These are phyloP conservation scores for Myripristis murdjan DNA, from an alignment of 2,797 vertebrate species.

Conservation along the genomic window DNA sequence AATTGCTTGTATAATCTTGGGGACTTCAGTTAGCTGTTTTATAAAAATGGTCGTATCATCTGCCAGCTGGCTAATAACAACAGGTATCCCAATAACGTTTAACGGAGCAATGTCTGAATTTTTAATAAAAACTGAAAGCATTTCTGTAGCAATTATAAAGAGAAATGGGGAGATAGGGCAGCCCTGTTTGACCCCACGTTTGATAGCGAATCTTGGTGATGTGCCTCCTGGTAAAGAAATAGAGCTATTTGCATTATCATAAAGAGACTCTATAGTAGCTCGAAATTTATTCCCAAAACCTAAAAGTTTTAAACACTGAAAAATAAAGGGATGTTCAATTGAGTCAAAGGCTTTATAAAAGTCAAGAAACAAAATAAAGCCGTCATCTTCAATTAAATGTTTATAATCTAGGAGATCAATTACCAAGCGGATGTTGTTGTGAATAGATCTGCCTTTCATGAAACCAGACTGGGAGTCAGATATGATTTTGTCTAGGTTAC, in stretches of 20 bases:
- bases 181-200: no score
- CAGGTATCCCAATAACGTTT: no score
- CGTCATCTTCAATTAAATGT: constrained; percentile 20
- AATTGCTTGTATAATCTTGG: constrained; percentile 7
- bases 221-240: no score
- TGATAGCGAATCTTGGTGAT: no score
- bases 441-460: constrained; percentile 26
- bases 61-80: no score
- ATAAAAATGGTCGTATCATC: no score
- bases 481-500: constrained; percentile 1
- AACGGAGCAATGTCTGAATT: no score
- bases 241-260: no score
- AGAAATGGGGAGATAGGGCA: no score
- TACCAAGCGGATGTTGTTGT: constrained; percentile 26
- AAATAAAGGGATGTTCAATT: constrained; percentile 22
- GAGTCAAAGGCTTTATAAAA: constrained; percentile 29
- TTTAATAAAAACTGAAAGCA: no score
- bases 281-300: constrained; percentile 1
- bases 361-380: constrained; percentile 27
- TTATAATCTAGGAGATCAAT: constrained; percentile 25
- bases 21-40: constrained; percentile 4
- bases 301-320: not conserved
- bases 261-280: no score
- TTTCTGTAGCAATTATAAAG: no score
- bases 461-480: constrained; percentile 28